These are phyloP conservation scores for Geotrypetes seraphini DNA, from an alignment of 2,797 vertebrate genomes.

Conservation along the genomic window DNA sequence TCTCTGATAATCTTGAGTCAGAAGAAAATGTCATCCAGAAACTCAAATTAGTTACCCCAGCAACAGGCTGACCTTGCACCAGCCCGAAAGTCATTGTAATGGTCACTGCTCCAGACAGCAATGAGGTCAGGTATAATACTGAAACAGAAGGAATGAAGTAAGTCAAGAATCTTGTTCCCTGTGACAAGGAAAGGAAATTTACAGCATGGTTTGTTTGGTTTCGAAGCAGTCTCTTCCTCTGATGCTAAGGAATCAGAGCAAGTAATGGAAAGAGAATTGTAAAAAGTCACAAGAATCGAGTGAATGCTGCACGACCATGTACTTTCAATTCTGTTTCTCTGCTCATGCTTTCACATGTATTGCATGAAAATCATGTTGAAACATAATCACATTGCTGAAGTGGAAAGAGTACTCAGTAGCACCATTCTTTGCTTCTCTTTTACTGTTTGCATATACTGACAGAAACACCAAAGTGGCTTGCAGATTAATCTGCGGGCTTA, in stretches of 20 bases:
- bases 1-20: background rate
- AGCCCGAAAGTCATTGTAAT: background rate
- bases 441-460: too few species aligned
- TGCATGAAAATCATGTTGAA: too few species aligned
- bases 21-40: background rate
- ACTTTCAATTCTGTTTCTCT: too few species aligned
- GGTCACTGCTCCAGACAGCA: too few species aligned
- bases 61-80: background rate
- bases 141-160: background rate
- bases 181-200: background rate
- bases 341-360: too few species aligned
- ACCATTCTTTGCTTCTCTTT: too few species aligned
- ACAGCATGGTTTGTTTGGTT: background rate
- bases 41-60: background rate
- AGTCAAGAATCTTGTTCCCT: background rate
- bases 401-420: too few species aligned
- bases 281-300: background rate
- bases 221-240: background rate
- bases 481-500: too few species aligned
- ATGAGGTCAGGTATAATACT: background rate
- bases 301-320: too few species aligned
- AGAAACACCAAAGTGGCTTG: too few species aligned
- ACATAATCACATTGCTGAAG: too few species aligned
- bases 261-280: background rate
- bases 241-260: background rate